Percentiles rank a stretch among this genome's conserved stretches.
Conservation (phyloP, 1,140 invertebrate species). For the Metopolophium dirhodum region DNA sequence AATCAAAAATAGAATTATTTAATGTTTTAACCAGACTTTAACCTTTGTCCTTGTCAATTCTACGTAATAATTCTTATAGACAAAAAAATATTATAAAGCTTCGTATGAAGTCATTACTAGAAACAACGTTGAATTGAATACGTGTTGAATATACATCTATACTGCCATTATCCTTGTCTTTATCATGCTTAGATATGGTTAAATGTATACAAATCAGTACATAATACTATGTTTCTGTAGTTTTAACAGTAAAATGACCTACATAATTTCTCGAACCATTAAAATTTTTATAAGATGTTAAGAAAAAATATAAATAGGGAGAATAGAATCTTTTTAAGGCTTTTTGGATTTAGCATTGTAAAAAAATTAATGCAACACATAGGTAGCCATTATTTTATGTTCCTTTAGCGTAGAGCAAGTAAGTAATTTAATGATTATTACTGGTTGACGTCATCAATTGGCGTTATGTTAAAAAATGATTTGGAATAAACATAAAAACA, state of each 20-base stretch:
- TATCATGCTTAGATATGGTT: neutral
- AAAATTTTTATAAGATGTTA: neutral
- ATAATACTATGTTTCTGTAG: neutral
- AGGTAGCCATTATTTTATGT: neutral
- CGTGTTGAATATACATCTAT: neutral
- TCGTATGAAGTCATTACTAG: neutral
- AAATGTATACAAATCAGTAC: neutral
- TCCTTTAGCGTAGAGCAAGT: neutral
- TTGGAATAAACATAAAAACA: neutral
- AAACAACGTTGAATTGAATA: neutral
- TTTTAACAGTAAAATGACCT: neutral
- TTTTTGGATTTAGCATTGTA: neutral
- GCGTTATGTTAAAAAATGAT: neutral
- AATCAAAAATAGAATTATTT: neutral
- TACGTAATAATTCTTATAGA: neutral
- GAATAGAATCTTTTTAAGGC: neutral
- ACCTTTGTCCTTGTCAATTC: neutral
- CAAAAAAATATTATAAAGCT: neutral
- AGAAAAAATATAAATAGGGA: neutral
- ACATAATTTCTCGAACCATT: neutral
- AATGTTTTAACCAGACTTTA: neutral
- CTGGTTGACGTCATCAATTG: neutral
- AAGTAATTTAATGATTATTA: neutral
- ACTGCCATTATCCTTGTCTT: neutral
- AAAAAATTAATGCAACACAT: neutral